These are phyloP conservation scores for Cephalopterus ornatus DNA, from an alignment of 2,113 vertebrate species.

Conservation along the genomic window DNA sequence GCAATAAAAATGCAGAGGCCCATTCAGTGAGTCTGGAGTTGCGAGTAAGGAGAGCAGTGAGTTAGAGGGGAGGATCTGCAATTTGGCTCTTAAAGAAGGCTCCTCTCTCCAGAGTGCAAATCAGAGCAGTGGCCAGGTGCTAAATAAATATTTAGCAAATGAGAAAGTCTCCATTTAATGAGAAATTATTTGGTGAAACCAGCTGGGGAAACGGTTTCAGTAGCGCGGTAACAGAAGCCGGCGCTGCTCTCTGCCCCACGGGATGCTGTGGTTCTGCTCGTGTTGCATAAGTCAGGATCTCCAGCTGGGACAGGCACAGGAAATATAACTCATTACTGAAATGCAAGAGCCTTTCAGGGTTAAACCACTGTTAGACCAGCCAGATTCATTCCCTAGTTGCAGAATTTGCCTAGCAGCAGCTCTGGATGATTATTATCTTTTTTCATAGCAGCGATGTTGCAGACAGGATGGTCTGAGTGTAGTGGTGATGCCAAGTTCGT, in stretches of 20 bases:
- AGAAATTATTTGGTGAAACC: not conserved
- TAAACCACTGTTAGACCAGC: not conserved
- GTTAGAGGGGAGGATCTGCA: not conserved
- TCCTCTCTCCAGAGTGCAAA: not conserved
- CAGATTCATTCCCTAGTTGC: not conserved
- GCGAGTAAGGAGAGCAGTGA: not conserved
- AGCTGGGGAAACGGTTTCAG: slow-evolving; percentile 8
- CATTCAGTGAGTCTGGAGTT: not conserved
- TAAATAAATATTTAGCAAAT: slow-evolving; percentile 21
- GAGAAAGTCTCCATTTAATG: not conserved
- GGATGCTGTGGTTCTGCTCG: not conserved
- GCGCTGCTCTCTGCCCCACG: not conserved
- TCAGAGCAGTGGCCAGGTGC: not conserved
- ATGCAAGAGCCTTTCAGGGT: not conserved
- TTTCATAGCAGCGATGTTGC: not conserved
- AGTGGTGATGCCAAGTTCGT: not conserved
- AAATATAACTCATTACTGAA: slow-evolving; percentile 23
- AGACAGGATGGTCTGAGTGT: not conserved
- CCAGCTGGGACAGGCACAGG: slow-evolving; percentile 10
- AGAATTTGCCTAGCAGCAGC: slow-evolving; percentile 24
- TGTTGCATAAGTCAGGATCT: not conserved
- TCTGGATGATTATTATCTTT: slow-evolving; percentile 6
- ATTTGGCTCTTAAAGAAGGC: not conserved
- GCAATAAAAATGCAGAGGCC: not conserved
- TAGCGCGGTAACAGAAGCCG: not conserved